Percentiles rank a stretch among this genome's conserved stretches.
phyloP scores from a whole-genome alignment of 2,888 invertebrate genomes.

The Netelia fuscicornis region DNA sequence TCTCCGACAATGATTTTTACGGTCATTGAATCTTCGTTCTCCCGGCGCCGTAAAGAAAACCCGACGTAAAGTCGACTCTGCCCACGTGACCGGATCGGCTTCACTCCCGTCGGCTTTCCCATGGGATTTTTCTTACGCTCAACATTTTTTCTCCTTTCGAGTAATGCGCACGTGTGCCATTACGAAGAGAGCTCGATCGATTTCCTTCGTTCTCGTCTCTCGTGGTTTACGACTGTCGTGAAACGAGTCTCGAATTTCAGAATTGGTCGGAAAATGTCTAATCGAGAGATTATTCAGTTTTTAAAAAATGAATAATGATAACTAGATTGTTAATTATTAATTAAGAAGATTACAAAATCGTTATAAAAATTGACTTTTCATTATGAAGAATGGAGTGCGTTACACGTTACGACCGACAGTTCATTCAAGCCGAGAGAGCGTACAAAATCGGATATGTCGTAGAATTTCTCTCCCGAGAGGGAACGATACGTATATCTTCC shows the following conservation, averaged over 20 bases:
- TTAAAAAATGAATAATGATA: too few relatives aligned
- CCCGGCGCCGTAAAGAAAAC: background rate
- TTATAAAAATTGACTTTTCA: background rate
- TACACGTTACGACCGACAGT: background rate
- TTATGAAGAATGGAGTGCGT: background rate
- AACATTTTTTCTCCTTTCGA: conserved; percentile 37
- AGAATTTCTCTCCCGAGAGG: conserved; percentile 25
- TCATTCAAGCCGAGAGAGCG: background rate
- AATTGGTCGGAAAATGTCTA: too few relatives aligned
- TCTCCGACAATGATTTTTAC: conserved; percentile 52
- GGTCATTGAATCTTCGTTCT: conserved; percentile 47
- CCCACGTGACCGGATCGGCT: conserved; percentile 38
- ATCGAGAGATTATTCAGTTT: too few relatives aligned
- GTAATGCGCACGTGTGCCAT: background rate
- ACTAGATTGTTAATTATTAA: too few relatives aligned
- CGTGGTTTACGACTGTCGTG: conserved; percentile 17
- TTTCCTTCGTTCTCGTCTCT: conserved; percentile 21
- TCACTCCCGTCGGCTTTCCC: conserved; percentile 38
- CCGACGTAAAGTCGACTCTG: conserved; percentile 21
- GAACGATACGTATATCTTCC: conserved; percentile 20
- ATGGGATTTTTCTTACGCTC: conserved; percentile 17
- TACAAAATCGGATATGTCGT: conserved; percentile 20
- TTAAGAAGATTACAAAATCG: background rate
- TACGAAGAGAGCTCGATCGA: conserved; percentile 34
- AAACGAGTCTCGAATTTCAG: background rate